Base-by-base conservation (phyloP, 2,113 vertebrate species). In the Hemiprocne comata region DNA sequence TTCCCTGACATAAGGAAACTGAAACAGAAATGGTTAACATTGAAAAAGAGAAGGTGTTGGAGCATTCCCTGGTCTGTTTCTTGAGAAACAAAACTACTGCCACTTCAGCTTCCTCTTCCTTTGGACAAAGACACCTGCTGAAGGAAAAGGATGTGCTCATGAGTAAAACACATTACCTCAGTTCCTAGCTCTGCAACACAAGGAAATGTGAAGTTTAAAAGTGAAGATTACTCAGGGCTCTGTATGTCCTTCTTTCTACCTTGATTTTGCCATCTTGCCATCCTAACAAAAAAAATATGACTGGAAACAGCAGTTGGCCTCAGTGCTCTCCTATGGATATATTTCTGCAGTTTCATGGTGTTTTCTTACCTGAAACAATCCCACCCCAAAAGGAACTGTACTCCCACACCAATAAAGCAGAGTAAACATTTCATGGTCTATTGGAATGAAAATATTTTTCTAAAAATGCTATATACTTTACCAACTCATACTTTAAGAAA, bases 281-380 rank as follows among this genome's bases (percentile, higher is more conserved):
- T 14, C 5, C 18, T 40, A 61, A 67, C 7, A 31, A 55, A 38
- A 24, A 5, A 17, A 31, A 7, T 3, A 12, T 16, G 42, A 6
- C 17, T 75, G 71, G 58, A 28, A 58, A 67, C 1, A 53, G 14
- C 17, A 62, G 9, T 21, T 18, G 36, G 38, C 57, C 33, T 53
- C 17, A 12, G 29, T 75, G 23, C 53, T n/a, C 13, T 7, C 20
- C 48, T 25, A 20, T 2, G 11, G 29, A 55, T 4, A 0, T 2
- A 38, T 40, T 58, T 11, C 53, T 60, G 42, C 57, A 85, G 50
- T 36, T 85, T 29, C 20, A n/a, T 4, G 2, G 15, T 55, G 48
- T 25, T 85, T 44, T 21, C 3, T 28, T 17, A 28, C 23, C 57
- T 60, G 85, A n/a, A 58, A 71, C 23, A 38, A 46, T 31, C 67